Evolutionary conservation across 2,113 vertebrate species (phyloP).

Genomic region (Alces alces): DNA sequence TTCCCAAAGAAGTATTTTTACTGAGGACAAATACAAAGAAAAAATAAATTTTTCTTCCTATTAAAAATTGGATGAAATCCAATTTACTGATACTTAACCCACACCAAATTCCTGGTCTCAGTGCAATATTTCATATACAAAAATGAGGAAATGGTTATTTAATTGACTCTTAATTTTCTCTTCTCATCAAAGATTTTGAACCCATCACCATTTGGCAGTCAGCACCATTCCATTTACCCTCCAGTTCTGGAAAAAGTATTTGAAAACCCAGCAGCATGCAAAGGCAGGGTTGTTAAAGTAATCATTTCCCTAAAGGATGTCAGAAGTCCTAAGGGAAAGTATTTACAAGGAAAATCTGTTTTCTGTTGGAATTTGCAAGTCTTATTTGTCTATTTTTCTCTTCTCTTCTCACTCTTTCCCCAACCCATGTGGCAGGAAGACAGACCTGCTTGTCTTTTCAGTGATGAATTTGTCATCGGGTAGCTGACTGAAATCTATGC

Average conservation of each 20-base stretch:
- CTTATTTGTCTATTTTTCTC: conserved; percentile 69
- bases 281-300: conserved; percentile 45
- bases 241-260: conserved; percentile 57
- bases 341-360: conserved; percentile 55
- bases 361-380: conserved; percentile 54
- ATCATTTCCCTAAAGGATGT: conserved; percentile 41
- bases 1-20: neutral
- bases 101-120: conserved; percentile 1
- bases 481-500: neutral
- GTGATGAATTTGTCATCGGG: neutral
- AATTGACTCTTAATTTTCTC: neutral
- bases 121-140: neutral
- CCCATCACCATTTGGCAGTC: neutral
- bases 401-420: conserved; percentile 15
- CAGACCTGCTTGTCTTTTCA: neutral
- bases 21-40: neutral
- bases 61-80: neutral
- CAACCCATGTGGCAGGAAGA: conserved; percentile 6
- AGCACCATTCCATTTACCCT: neutral
- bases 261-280: conserved; percentile 15
- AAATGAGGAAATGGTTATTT: conserved; percentile 4
- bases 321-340: conserved; percentile 38
- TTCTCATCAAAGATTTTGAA: neutral
- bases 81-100: neutral
- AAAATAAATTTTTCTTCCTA: neutral